Evolutionary conservation across 2,113 vertebrate genomes (phyloP).

Genomic region (Neolamprologus ventralis): DNA sequence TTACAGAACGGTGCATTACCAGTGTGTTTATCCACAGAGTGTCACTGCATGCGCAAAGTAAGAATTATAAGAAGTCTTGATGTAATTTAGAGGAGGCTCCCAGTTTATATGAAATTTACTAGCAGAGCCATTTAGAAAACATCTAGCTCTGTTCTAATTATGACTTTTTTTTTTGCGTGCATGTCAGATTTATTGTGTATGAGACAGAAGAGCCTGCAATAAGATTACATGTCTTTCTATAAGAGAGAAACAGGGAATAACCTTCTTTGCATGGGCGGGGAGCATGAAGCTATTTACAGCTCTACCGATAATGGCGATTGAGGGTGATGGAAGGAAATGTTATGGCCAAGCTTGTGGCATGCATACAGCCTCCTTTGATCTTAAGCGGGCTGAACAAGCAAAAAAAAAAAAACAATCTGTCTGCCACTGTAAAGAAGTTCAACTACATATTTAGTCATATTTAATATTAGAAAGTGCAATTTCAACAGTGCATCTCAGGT

Average conservation of each 20-base stretch:
- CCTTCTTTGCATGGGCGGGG: rapidly evolving
- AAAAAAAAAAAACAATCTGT: not conserved
- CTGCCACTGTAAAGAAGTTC: not conserved
- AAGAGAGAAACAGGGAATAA: not conserved
- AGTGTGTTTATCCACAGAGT: not conserved
- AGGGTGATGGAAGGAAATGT: not conserved
- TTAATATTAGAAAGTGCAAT: not conserved
- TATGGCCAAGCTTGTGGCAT: not conserved
- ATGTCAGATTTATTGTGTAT: not conserved
- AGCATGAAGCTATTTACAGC: not conserved
- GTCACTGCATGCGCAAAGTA: not conserved
- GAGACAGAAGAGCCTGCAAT: not conserved
- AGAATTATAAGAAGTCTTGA: not conserved
- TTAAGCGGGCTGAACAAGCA: not conserved
- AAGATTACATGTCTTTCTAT: not conserved
- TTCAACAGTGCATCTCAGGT: not conserved
- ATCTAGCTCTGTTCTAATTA: not conserved
- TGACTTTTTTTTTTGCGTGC: not conserved
- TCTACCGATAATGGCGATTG: not conserved
- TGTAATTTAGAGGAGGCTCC: not conserved
- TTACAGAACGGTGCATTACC: not conserved
- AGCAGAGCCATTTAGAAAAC: not conserved
- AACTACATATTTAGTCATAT: not conserved
- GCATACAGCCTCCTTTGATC: not conserved
- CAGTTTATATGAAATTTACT: not conserved